Percentiles rank a stretch among this genome's conserved stretches.
These are phyloP conservation scores for Camptogramma bilineatum DNA, from an alignment of 2,888 invertebrate genomes.

Conservation along the genomic window DNA sequence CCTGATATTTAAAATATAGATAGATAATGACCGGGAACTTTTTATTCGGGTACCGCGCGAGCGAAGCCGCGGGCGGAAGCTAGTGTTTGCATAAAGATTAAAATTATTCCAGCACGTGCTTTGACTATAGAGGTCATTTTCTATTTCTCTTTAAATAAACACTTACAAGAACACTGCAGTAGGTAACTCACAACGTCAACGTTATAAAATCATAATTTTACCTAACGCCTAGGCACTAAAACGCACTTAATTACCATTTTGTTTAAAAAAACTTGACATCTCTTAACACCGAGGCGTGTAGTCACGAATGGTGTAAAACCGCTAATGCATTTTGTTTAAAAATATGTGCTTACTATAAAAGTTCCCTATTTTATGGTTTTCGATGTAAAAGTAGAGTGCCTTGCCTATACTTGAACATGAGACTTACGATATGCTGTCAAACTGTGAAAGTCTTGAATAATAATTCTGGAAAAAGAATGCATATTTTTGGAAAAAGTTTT, in stretches of 20 bases:
- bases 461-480: no score
- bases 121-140: not conserved
- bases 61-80: no score
- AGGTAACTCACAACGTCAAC: not conserved
- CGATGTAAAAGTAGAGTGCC: not conserved
- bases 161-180: not conserved
- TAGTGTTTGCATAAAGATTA: not conserved
- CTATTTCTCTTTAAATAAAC: not conserved
- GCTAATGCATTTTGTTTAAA: slow-evolving; percentile 48
- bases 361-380: slow-evolving; percentile 7
- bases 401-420: not conserved
- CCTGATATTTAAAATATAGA: no score
- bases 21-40: no score
- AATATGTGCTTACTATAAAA: slow-evolving; percentile 18
- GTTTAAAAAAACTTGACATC: slow-evolving; percentile 56
- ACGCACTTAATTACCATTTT: slow-evolving; percentile 28
- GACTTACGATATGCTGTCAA: not conserved
- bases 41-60: no score
- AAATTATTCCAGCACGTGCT: no score
- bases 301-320: slow-evolving; percentile 50
- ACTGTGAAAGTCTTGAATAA: not conserved
- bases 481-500: no score
- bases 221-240: slow-evolving; percentile 35
- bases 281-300: slow-evolving; percentile 53
- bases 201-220: not conserved